phyloP scores from a whole-genome alignment of 2,888 invertebrate species.

The Drosophila prostipennis region DNA sequence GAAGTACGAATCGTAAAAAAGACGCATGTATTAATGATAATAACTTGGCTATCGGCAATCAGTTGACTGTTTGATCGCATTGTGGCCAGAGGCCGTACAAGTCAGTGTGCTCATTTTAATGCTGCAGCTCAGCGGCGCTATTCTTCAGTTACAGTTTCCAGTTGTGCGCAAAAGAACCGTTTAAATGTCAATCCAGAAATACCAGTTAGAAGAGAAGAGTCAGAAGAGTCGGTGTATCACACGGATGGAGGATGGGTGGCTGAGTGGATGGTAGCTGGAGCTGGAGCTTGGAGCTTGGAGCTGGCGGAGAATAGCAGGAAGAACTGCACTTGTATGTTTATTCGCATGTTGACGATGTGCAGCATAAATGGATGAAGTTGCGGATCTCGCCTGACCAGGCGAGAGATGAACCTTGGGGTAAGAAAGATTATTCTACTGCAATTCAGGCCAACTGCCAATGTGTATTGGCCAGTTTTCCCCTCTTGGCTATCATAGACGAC shows the following conservation, averaged over 20 bases:
- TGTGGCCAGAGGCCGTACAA: conserved; percentile 65
- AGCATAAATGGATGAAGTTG: conserved; percentile 56
- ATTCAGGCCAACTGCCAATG: conserved; percentile 46
- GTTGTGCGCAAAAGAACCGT: conserved; percentile 80
- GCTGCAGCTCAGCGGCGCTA: conserved; percentile 48
- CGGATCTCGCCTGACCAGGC: conserved; percentile 46
- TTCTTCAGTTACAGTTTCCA: conserved; percentile 63
- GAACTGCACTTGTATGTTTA: conserved; percentile 71
- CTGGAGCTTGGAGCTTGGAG: not conserved
- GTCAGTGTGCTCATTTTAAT: conserved; percentile 76
- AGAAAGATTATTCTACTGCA: conserved; percentile 33
- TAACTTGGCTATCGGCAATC: conserved; percentile 67
- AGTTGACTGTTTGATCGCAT: conserved; percentile 46
- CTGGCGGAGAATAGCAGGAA: conserved; percentile 55
- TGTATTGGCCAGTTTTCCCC: conserved; percentile 17
- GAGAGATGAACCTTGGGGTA: conserved; percentile 46
- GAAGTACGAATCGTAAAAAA: conserved; percentile 15
- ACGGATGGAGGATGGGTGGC: conserved; percentile 21
- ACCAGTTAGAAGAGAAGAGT: conserved; percentile 78
- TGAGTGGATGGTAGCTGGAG: not conserved
- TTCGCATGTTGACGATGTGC: conserved; percentile 69
- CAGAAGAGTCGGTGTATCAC: conserved; percentile 64
- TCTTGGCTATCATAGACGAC: conserved; percentile 4
- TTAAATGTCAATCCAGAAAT: conserved; percentile 81
- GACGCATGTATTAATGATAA: conserved; percentile 45